Conservation (phyloP, 92 coral and sea anemone genomes). For the Virgularia gustaviana region DNA sequence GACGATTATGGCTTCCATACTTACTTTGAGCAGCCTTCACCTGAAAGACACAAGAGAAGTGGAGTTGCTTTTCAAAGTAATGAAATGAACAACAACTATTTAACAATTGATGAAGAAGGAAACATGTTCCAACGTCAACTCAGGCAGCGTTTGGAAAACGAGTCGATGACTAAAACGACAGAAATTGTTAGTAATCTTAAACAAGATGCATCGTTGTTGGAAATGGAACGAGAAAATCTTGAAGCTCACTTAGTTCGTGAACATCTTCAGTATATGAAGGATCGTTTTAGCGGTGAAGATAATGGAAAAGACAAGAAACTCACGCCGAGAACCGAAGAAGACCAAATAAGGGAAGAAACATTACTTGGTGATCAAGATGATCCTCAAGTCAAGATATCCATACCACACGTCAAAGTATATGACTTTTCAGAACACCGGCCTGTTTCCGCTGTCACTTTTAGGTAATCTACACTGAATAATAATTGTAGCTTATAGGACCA, state of each 20-base stretch:
- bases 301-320: background rate
- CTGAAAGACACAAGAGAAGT: no score
- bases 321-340: no score
- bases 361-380: background rate
- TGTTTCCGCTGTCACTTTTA: slow-evolving; percentile 21
- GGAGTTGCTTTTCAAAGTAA: background rate
- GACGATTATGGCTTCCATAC: no score
- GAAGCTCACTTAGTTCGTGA: slow-evolving; percentile 22
- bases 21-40: no score
- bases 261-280: slow-evolving; percentile 11
- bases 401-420: slow-evolving; percentile 18
- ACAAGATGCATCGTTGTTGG: slow-evolving; percentile 7
- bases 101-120: slow-evolving; percentile 21
- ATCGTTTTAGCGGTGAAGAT: background rate
- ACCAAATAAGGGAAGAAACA: background rate
- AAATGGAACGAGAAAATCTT: slow-evolving; percentile 15
- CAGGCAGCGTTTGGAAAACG: slow-evolving; percentile 10
- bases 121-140: slow-evolving; percentile 23
- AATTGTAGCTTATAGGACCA: background rate
- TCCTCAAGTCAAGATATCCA: no score
- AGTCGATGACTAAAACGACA: background rate
- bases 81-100: background rate
- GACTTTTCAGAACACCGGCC: slow-evolving; percentile 20
- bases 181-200: slow-evolving; percentile 2
- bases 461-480: background rate